Percentiles rank a stretch among this genome's conserved stretches.
These are phyloP conservation scores for Tachystola acroxantha DNA, from an alignment of 2,888 invertebrate species.

Conservation along the genomic window DNA sequence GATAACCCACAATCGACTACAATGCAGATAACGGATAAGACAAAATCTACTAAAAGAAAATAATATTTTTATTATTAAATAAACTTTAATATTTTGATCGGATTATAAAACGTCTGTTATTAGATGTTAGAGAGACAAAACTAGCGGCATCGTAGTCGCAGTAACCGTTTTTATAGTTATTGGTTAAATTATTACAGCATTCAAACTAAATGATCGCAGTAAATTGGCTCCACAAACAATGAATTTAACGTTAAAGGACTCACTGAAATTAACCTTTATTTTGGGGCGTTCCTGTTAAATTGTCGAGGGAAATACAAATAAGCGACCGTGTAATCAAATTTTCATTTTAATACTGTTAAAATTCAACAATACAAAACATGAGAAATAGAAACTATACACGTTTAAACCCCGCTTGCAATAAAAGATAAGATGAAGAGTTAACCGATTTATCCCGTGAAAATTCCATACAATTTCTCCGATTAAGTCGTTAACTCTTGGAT, in stretches of 20 bases:
- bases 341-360: slow-evolving; percentile 72
- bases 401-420: too few species aligned
- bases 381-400: slow-evolving; percentile 59
- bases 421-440: too few species aligned
- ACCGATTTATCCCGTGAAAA: too few species aligned
- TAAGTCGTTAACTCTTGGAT: too few species aligned
- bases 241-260: too few species aligned
- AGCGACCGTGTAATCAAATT: slow-evolving; percentile 20
- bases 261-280: background rate
- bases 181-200: slow-evolving; percentile 2
- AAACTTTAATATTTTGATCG: too few species aligned
- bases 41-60: too few species aligned
- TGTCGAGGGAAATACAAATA: slow-evolving; percentile 14
- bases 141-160: background rate
- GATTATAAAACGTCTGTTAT: background rate
- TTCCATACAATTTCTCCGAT: too few species aligned
- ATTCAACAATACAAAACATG: slow-evolving; percentile 73
- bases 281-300: background rate
- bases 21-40: too few species aligned
- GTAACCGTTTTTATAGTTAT: background rate
- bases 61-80: too few species aligned
- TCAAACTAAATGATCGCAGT: slow-evolving; percentile 1
- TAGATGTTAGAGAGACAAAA: background rate
- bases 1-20: too few species aligned
- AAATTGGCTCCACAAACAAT: too few species aligned